Percentiles rank a stretch among this genome's conserved stretches.
Conservation (phyloP, 2,888 invertebrate genomes). For the Vanessa cardui region DNA sequence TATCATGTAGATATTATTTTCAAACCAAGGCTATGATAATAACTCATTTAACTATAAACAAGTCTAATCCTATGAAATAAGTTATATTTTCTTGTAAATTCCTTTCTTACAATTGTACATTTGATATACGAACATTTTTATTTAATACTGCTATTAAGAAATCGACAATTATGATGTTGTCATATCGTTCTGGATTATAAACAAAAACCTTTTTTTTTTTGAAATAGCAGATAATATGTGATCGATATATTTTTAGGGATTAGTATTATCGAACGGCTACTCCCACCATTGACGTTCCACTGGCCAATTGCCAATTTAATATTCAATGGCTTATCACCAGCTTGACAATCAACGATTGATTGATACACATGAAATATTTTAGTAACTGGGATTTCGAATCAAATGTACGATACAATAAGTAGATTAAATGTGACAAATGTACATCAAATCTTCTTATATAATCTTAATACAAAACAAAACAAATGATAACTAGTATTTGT, state of each 20-base stretch:
- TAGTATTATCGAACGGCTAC: slow-evolving; percentile 19
- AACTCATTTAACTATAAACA: slow-evolving; percentile 1
- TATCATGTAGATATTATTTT: slow-evolving; percentile 2
- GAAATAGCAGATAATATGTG: slow-evolving; percentile 9
- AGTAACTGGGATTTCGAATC: slow-evolving; percentile 11
- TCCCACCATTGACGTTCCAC: slow-evolving; percentile 13
- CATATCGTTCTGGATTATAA: slow-evolving; percentile 7
- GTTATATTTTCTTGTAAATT: neutral
- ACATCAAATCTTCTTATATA: neutral
- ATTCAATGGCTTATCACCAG: slow-evolving; percentile 27
- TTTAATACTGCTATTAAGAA: neutral
- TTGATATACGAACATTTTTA: neutral
- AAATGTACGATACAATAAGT: neutral
- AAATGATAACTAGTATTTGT: no score
- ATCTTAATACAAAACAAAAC: neutral
- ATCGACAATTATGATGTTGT: neutral
- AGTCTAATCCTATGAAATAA: neutral
- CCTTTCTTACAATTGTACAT: neutral
- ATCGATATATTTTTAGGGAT: slow-evolving; percentile 28
- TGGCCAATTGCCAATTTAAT: slow-evolving; percentile 32
- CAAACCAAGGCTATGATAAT: neutral
- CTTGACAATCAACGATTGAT: slow-evolving; percentile 35
- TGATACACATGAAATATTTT: slow-evolving; percentile 20
- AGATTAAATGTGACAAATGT: neutral
- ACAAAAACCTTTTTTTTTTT: neutral